Base-by-base conservation (phyloP, 2,888 invertebrate genomes). In the Maniola hyperantus region DNA sequence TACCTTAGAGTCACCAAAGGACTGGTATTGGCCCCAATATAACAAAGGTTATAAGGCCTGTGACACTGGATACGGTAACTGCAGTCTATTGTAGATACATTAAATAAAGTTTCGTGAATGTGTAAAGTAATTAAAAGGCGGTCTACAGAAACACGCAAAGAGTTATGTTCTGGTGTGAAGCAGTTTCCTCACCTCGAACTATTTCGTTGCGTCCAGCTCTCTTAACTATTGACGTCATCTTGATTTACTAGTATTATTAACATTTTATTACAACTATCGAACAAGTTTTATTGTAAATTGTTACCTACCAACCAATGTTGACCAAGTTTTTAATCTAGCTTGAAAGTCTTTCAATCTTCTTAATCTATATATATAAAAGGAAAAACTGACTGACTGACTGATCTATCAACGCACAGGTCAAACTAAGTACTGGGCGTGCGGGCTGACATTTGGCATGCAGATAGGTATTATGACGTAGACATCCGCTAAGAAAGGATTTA, bases 171-270 rank as follows among this genome's bases (percentile, higher is more conserved):
- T 42, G 48, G 26, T 55, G 58, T 83, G 82, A 81, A 81, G 83
- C 81, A 79, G 84, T 89, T 85, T 83, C 85, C 81, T 81, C 84
- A 84, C 82, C 82, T 76, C 76, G 78, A 80, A 84, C 86, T 85
- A 84, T 88, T 84, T 83, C 82, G 84, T 86, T 82, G 83, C 85
- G 80, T 86, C 83, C 79, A 81, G 83, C 82, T 83, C 78, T 79
- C 83, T 85, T 84, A 86, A 84, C 86, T 87, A 84, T 87, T 85
- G 89, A 89, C 87, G 84, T 85, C 89, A 90, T 89, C 89, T 89
- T 90, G 89, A 90, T 90, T 89, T 90, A 90, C 84, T 81, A 79
- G 79, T 83, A 87, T 89, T 88, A 89, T 89, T 88, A 88, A 87
- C 87, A 90, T 89, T 90, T 88, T 89, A 89, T 88, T 87, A 87